Percentiles rank a stretch among this genome's conserved stretches.
Conservation (phyloP, 1,140 invertebrate genomes). For the Drosophila ironensis region DNA sequence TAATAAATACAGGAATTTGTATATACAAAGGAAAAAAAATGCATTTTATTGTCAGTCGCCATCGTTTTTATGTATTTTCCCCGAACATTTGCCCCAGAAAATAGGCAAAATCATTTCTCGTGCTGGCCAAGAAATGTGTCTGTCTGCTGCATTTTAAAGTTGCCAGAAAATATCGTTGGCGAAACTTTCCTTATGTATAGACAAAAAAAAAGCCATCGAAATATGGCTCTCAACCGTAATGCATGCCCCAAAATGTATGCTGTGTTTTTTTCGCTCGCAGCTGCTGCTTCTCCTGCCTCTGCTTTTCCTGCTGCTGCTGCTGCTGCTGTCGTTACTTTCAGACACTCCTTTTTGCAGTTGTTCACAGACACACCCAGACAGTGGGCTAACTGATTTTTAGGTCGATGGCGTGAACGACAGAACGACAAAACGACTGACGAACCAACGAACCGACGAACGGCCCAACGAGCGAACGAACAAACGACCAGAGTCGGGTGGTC, state of each 20-base stretch:
- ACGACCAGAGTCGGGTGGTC: too few relatives aligned
- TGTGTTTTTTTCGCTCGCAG: slow-evolving; percentile 57
- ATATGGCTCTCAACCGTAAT: slow-evolving; percentile 11
- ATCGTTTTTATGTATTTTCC: background rate
- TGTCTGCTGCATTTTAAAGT: slow-evolving; percentile 43
- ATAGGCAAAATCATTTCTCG: slow-evolving; percentile 23
- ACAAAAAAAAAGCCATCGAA: slow-evolving; percentile 3
- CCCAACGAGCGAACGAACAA: too few relatives aligned
- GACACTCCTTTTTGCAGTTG: slow-evolving; percentile 72
- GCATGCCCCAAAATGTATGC: slow-evolving; percentile 71
- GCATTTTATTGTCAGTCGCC: background rate
- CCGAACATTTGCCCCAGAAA: slow-evolving; percentile 11
- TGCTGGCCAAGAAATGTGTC: background rate
- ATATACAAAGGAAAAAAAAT: too few relatives aligned
- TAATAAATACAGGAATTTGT: too few relatives aligned
- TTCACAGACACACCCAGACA: slow-evolving; percentile 42
- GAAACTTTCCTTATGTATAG: background rate
- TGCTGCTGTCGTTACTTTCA: slow-evolving; percentile 50
- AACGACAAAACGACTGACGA: slow-evolving; percentile 57
- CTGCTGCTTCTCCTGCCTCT: too few relatives aligned
- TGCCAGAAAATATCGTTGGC: slow-evolving; percentile 3
- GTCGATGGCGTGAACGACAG: slow-evolving; percentile 71
- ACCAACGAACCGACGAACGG: too few relatives aligned
- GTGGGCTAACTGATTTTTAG: slow-evolving; percentile 75
- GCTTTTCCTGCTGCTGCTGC: slow-evolving; percentile 7